Evolutionary conservation across 2,888 invertebrate species (phyloP).

Genomic region (Ophonus ardosiacus): DNA sequence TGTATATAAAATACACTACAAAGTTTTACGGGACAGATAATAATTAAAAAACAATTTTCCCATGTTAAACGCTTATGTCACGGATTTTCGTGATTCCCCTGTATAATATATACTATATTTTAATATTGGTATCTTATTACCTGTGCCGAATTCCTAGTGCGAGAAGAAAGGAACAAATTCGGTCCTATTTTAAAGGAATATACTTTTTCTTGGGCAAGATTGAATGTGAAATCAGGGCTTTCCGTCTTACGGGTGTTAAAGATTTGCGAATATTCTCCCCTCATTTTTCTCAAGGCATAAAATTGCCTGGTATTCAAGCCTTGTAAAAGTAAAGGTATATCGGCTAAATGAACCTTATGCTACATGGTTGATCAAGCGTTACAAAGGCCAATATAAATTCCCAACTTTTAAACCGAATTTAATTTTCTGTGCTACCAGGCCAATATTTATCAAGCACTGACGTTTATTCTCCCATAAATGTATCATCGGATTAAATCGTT

Average conservation of each 20-base stretch:
- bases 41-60: too few species aligned
- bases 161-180: background rate
- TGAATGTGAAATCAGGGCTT: background rate
- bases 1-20: too few species aligned
- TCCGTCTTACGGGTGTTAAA: background rate
- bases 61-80: too few species aligned
- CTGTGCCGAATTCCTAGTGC: background rate
- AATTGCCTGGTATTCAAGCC: slow-evolving; percentile 17
- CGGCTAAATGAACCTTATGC: slow-evolving; percentile 32
- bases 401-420: slow-evolving; percentile 25
- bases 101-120: too few species aligned
- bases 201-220: background rate
- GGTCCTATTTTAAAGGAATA: background rate
- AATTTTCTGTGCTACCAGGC: background rate
- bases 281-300: slow-evolving; percentile 12
- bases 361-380: slow-evolving; percentile 32
- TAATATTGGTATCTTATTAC: too few species aligned
- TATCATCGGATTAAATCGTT: background rate
- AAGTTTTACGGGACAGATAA: too few species aligned
- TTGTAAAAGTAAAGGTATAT: slow-evolving; percentile 17
- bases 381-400: slow-evolving; percentile 36
- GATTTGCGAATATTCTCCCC: background rate
- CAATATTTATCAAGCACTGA: slow-evolving; percentile 6
- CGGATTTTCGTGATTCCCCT: too few species aligned
- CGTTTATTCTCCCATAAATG: background rate